Conservation (phyloP, 2,888 invertebrate species). For the Rotaria magnacalcarata region DNA sequence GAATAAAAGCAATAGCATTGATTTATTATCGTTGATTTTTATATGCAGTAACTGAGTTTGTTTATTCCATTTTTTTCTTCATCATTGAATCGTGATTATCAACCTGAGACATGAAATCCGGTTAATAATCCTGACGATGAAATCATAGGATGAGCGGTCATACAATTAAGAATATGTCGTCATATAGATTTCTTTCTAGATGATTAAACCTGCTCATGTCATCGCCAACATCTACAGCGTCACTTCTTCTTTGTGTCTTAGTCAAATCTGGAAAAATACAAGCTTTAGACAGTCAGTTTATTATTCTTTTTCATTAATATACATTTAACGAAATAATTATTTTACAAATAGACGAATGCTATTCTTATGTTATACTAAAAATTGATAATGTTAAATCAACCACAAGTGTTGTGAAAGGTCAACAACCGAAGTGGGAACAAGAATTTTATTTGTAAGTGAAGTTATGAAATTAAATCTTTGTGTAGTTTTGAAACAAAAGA, state of each 20-base stretch:
- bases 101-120: background rate
- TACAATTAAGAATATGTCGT: background rate
- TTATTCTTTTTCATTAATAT: background rate
- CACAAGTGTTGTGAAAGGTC: constrained; percentile 90
- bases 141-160: background rate
- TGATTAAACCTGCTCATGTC: background rate
- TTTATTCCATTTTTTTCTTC: background rate
- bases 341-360: background rate
- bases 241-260: constrained; percentile 17
- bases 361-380: constrained; percentile 84
- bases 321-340: background rate
- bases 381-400: constrained; percentile 96
- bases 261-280: background rate
- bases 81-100: background rate
- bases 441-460: constrained; percentile 93
- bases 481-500: background rate
- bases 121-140: background rate
- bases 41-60: background rate
- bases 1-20: background rate
- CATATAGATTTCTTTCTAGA: background rate
- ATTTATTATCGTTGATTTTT: background rate
- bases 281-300: background rate
- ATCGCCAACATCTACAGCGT: background rate
- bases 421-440: constrained; percentile 93
- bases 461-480: background rate